Percentiles rank a stretch among this genome's conserved stretches.
Evolutionary conservation across 2,797 vertebrate species (phyloP).

Genomic region (Chloroceryle amazona): DNA sequence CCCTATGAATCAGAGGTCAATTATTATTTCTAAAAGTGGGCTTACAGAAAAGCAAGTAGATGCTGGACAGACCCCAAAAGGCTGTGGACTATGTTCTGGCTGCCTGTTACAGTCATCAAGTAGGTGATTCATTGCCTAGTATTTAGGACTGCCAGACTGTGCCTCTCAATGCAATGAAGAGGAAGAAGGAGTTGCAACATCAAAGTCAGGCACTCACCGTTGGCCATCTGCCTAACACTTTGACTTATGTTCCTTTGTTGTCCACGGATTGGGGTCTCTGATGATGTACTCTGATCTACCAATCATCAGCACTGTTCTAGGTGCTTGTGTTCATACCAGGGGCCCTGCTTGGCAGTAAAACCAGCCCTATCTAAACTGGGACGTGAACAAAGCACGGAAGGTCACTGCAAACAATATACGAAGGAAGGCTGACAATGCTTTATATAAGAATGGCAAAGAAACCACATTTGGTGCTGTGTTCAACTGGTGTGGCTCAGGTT

Average conservation of each 20-base stretch:
- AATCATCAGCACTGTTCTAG: not conserved
- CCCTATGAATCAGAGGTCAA: conserved; percentile 47
- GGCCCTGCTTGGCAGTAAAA: not conserved
- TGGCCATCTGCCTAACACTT: not conserved
- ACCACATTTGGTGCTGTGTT: not conserved
- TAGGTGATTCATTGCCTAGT: conserved; percentile 60
- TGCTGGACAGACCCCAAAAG: conserved; percentile 47
- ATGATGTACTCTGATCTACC: not conserved
- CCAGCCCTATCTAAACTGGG: not conserved
- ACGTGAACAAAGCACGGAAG: not conserved
- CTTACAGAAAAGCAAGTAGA: conserved; percentile 34
- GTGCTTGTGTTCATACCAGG: not conserved
- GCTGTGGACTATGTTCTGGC: conserved; percentile 45
- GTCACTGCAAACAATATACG: not conserved
- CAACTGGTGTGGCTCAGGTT: not conserved
- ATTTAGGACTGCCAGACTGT: conserved; percentile 40
- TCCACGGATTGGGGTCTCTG: not conserved
- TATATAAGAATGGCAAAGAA: not conserved
- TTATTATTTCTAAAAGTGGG: conserved; percentile 36
- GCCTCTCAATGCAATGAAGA: conserved; percentile 19
- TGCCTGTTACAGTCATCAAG: conserved; percentile 62
- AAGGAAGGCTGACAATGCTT: not conserved
- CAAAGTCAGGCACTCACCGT: conserved; percentile 34
- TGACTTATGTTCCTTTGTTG: conserved; percentile 8
- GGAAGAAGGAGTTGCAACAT: conserved; percentile 27